These are phyloP conservation scores for Erebia aethiops DNA, from an alignment of 2,888 invertebrate species.

Conservation along the genomic window DNA sequence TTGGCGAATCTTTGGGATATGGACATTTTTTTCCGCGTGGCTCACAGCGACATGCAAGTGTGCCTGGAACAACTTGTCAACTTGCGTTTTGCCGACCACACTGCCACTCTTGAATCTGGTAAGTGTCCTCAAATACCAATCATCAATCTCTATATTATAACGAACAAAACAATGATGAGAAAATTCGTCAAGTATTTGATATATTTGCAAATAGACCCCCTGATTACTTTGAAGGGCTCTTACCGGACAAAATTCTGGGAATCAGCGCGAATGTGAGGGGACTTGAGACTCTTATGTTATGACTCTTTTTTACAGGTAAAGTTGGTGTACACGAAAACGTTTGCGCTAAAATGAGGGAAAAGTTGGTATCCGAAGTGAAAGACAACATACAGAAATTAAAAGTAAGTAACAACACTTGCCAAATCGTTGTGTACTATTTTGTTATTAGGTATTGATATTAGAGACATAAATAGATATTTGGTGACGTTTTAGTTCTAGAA, in stretches of 20 bases:
- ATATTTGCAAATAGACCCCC: too few relatives aligned
- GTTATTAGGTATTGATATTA: too few relatives aligned
- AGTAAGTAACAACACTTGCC: conserved; percentile 67
- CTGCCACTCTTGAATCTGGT: conserved; percentile 79
- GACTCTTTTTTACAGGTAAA: conserved; percentile 65
- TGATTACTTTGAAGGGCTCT: too few relatives aligned
- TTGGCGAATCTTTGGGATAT: conserved; percentile 90
- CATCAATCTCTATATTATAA: background rate
- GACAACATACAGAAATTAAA: conserved; percentile 89
- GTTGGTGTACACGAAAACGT: conserved; percentile 90
- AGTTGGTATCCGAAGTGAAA: conserved; percentile 90
- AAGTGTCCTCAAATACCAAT: background rate
- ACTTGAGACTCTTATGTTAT: too few relatives aligned
- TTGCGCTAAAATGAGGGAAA: conserved; percentile 90
- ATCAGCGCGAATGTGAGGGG: too few relatives aligned
- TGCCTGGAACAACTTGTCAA: conserved; percentile 83
- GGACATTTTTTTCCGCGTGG: conserved; percentile 87
- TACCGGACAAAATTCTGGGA: too few relatives aligned
- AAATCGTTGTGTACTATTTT: too few relatives aligned
- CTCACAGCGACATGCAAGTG: conserved; percentile 85
- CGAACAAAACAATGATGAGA: too few relatives aligned
- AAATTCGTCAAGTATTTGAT: too few relatives aligned
- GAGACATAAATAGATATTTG: too few relatives aligned
- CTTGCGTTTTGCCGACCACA: conserved; percentile 85
- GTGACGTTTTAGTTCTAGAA: too few relatives aligned